Conservation (phyloP, 1,140 invertebrate species). For the Eurosta solidaginis region DNA sequence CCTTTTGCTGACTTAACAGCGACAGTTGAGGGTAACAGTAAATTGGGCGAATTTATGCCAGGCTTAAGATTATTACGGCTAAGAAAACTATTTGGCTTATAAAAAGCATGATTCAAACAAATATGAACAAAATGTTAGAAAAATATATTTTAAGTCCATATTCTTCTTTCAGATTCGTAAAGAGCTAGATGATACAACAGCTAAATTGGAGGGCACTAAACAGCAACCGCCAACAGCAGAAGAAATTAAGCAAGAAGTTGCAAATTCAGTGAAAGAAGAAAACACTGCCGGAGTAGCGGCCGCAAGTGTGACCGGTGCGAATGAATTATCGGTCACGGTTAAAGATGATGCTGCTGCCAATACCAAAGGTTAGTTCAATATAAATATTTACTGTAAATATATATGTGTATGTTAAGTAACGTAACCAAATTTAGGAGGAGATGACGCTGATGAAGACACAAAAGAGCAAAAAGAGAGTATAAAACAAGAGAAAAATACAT, state of each 20-base stretch:
- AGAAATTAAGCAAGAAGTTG: constrained; percentile 66
- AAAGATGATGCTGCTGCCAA: constrained; percentile 60
- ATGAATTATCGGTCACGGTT: constrained; percentile 50
- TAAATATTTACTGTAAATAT: not conserved
- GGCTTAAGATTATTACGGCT: no score
- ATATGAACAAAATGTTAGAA: no score
- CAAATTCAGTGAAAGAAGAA: constrained; percentile 65
- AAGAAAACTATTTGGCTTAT: no score
- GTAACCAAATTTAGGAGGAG: constrained; percentile 41
- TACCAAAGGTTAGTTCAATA: constrained; percentile 51
- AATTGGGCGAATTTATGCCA: no score
- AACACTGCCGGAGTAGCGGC: constrained; percentile 48
- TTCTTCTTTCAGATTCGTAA: constrained; percentile 65
- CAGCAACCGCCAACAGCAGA: constrained; percentile 65
- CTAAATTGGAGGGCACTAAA: constrained; percentile 64
- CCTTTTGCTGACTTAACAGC: no score
- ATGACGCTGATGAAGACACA: constrained; percentile 46
- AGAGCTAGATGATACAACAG: constrained; percentile 70
- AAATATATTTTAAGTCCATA: no score
- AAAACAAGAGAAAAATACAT: constrained; percentile 59
- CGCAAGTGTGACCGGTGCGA: constrained; percentile 8
- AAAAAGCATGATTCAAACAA: no score
- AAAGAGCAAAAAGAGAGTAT: constrained; percentile 68
- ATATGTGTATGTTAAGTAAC: not conserved
- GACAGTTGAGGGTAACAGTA: no score